A percentile compares a stretch with the other conserved stretches of the same genome.
Conservation (phyloP, 2,113 vertebrate genomes). For the Eidolon helvum region DNA sequence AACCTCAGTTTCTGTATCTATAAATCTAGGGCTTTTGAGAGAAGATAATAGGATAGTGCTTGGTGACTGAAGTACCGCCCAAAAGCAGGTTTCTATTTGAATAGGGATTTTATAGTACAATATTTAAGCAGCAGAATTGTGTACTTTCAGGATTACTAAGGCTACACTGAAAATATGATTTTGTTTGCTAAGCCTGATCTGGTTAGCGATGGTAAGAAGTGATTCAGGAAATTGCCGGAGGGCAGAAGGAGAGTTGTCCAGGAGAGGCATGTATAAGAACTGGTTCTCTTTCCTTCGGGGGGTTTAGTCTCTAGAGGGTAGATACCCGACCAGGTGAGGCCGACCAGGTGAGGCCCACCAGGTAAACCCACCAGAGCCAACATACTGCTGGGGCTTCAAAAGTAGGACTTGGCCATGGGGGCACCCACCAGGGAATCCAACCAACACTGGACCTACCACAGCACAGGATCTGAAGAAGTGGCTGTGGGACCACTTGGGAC, state of each 20-base stretch:
- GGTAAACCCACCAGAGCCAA: background rate
- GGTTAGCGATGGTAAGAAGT: background rate
- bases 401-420: background rate
- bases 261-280: background rate
- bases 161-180: background rate
- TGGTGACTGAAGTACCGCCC: background rate
- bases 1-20: background rate
- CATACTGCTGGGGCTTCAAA: background rate
- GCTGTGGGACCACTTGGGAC: background rate
- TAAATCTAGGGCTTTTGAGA: background rate
- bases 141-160: background rate
- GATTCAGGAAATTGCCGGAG: background rate
- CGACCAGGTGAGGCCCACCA: background rate
- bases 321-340: background rate
- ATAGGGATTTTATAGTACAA: background rate
- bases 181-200: background rate
- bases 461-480: background rate
- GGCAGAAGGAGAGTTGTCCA: background rate
- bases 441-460: background rate
- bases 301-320: background rate
- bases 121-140: background rate
- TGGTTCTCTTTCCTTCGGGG: background rate
- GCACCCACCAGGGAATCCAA: background rate
- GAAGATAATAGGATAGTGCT: background rate
- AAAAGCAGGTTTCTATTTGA: background rate